Base-by-base conservation (phyloP, 2,113 vertebrate genomes). In the Engystomops pustulosus region DNA sequence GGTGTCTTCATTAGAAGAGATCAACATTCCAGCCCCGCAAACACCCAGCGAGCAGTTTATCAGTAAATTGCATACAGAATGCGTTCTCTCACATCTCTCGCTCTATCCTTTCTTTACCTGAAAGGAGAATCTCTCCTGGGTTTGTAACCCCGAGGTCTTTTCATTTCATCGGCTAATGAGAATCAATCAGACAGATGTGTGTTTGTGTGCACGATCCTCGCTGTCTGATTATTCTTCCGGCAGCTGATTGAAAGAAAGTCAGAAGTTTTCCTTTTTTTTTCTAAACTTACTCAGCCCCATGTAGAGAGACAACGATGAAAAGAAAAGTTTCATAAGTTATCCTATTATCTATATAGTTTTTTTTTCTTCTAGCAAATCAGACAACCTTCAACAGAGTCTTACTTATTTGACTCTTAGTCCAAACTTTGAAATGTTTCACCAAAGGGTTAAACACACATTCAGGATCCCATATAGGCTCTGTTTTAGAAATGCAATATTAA, bases 161-260 rank as follows among this genome's bases (percentile, higher is more conserved):
- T 85, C 83, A 69, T 85, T 85, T 85, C 75, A 85, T 68, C 75
- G 45, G 67, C 83, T 85, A 85, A 85, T 79, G 75, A 85, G 75
- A 85, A 85, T 79, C 74, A 85, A 85, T 85, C 83, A 85, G 47
- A 78, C 62, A 79, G 83, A 79, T 53, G 47, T 84, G 74, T 70
- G 74, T 85, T 85, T 85, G 75, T 69, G 47, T 79, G 62, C 83
- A 17, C 25, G 18, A 67, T 69, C 47, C 47, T 79, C 83, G 30
- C 45, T 17, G 47, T 30, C 83, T 85, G 83, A 85, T 85, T 85
- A 85, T 85, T 55, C 65, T 85, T 85, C 83, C 83, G 65, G 74
- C 60, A 79, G 65, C 34, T 85, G 75, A 85, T 85, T 78, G 75
- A 79, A 62, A 84, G 76, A 82, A 82, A 72, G 68, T 60, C 75